These are phyloP conservation scores for Phrynocephalus forsythii DNA, from an alignment of 2,797 vertebrate genomes.

Conservation along the genomic window DNA sequence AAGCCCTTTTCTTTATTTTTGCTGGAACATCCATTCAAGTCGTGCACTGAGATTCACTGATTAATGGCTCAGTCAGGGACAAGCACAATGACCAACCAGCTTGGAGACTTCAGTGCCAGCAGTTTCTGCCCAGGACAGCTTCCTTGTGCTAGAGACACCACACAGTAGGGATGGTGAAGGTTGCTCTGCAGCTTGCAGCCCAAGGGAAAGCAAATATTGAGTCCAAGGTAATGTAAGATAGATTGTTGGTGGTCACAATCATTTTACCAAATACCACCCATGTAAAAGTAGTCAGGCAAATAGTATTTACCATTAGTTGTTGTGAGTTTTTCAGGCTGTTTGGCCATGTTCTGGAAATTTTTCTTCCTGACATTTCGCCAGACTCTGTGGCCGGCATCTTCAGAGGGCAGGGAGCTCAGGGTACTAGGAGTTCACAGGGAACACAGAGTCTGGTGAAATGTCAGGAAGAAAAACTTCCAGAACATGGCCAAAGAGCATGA, in stretches of 20 bases:
- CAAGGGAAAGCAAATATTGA: neutral
- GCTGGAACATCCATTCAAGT: neutral
- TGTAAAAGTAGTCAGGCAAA: no score
- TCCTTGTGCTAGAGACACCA: neutral
- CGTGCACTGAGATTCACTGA: slow-evolving; percentile 2
- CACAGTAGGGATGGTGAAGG: neutral
- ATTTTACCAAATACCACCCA: neutral
- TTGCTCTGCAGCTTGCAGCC: neutral
- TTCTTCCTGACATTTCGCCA: no score
- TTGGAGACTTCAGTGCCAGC: neutral
- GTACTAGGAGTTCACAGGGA: no score
- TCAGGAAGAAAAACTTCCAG: no score
- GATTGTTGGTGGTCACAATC: neutral
- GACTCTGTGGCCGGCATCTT: no score
- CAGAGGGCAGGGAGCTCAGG: no score
- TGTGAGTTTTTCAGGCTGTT: no score
- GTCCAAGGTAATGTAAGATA: neutral
- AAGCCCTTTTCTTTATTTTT: neutral
- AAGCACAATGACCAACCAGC: neutral
- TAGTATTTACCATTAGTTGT: no score
- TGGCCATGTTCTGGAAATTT: no score
- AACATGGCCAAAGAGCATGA: no score
- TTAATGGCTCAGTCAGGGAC: neutral
- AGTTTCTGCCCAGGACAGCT: neutral
- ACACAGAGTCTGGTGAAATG: no score